These are phyloP conservation scores for Ctena decussata DNA, from an alignment of 2,888 invertebrate genomes.

Conservation along the genomic window DNA sequence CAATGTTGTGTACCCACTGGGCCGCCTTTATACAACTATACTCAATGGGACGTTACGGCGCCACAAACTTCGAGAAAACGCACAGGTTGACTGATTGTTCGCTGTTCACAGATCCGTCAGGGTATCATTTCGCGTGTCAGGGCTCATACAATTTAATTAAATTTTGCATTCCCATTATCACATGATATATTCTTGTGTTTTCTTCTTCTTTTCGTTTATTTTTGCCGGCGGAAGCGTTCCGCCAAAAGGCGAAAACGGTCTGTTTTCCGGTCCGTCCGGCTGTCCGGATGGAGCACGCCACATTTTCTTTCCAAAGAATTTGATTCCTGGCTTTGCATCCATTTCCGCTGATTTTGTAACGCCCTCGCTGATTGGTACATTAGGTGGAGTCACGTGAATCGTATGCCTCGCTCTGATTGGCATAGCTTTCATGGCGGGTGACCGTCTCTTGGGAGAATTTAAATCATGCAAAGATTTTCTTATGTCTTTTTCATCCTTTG, in stretches of 20 bases:
- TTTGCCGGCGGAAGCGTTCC: constrained; percentile 72
- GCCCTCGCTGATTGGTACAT: constrained; percentile 33
- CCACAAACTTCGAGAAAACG: no score
- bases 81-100: no score
- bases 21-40: no score
- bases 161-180: no score
- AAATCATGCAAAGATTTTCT: constrained; percentile 66
- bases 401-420: constrained; percentile 72
- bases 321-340: constrained; percentile 21
- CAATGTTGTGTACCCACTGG: no score
- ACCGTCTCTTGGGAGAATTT: constrained; percentile 57
- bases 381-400: constrained; percentile 43
- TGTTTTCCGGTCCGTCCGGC: constrained; percentile 66
- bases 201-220: constrained; percentile 65
- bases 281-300: constrained; percentile 71
- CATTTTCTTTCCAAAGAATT: constrained; percentile 67
- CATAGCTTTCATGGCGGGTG: constrained; percentile 52
- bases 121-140: no score
- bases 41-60: no score
- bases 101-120: no score
- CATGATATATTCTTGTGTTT: constrained; percentile 19
- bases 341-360: constrained; percentile 50
- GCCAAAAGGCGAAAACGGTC: constrained; percentile 75
- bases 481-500: constrained; percentile 68
- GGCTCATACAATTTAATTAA: no score